Evolutionary conservation across 2,113 vertebrate genomes (phyloP), one percentile per base, ranked within the genome.

Genomic region (Hypanus sabinus): DNA sequence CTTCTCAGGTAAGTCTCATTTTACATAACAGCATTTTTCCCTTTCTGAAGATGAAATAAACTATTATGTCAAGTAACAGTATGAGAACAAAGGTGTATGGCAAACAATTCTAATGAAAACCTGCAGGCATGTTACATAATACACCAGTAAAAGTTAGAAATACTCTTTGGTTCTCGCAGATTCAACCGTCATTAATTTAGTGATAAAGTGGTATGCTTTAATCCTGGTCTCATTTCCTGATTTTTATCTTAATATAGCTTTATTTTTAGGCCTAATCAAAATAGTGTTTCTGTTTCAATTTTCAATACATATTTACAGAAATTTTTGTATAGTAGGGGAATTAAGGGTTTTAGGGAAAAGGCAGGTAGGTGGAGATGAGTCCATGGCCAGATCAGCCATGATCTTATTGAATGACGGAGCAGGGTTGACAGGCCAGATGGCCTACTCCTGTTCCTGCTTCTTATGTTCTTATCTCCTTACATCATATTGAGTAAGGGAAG

Each of bases 21-120:
- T 65, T 90, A 12, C 85, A 36, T 20, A 90, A 90, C 60, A 60
- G 30, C 30, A 90, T 90, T 90, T 90, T 65, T 12, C 1, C n/a
- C 9, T 18, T 36, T 65, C 85, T 65, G 85, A 65, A 68, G 85
- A 90, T 65, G 60, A 90, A n/a, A 90, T 14, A 14, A 90, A 90
- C 30, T 65, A 68, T 90, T 65, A 36, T 36, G 30, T n/a, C 57
- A 88, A 33, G 24, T n/a, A 62, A 62, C 83, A 62, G 30, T 60
- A 88, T 88, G 62, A 90, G 85, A 90, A 90, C 85, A 90, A 85
- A 90, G 60, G 60, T 65, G n/a, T 33, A 33, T 68, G 14, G 60
- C 85, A 90, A 90, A 90, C 60, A 68, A 60, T 65, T 90, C 62
- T 90, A 90, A 90, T 65, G 60, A 68, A 90, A 65, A 6, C 85